Base-by-base conservation (phyloP, 92 coral and sea anemone genomes). In the Epizoanthus stellaris region DNA sequence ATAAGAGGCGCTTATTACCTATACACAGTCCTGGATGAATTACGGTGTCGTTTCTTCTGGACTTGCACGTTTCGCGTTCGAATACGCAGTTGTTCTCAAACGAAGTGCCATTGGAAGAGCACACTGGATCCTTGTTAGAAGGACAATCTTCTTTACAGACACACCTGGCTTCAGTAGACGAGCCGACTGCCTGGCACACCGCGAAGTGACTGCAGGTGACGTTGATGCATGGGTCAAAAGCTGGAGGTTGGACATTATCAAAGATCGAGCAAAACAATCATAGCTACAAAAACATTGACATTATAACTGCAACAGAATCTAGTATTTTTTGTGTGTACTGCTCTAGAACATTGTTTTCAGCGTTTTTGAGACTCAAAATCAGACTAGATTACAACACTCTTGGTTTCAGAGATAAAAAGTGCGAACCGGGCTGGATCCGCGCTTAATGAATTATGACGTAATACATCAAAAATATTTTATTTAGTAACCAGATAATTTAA, bases 1-100 rank as follows among this genome's bases (percentile, higher is more conserved):
- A 45, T 45, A 45, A 45, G 52, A 45, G 8, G 10, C 1, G 8
- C 1, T 4, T 45, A 45, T 5, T 40, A 77, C 82, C 82, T 3
- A 60, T 39, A 19, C 82, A 77, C 40, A 5, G 56, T 42, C 82
- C 82, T 38, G 82, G 82, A n/a, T 77, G 82, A 57, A 15, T 15
- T 0, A 76, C 13, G 15, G 81, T 76, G 0, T 57, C 67, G 34
- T 76, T 76, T 49, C 81, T 57, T 25, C 81, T 7, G 43, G 81
- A n/a, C 19, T 59, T 76, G 82, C 82, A 77, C 0, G 15, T 40
- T 4, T 77, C 56, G 3, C 25, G 56, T 59, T 77, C 54, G 5
- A 60, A 77, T 57, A 59, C 45, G 58, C 82, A 77, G 1, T 2
- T n/a, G 19, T 77, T 77, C 16, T 60, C 70, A 61, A 77, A 77